Conservation (phyloP, 2,888 invertebrate genomes). For the Sesamia inferens region DNA sequence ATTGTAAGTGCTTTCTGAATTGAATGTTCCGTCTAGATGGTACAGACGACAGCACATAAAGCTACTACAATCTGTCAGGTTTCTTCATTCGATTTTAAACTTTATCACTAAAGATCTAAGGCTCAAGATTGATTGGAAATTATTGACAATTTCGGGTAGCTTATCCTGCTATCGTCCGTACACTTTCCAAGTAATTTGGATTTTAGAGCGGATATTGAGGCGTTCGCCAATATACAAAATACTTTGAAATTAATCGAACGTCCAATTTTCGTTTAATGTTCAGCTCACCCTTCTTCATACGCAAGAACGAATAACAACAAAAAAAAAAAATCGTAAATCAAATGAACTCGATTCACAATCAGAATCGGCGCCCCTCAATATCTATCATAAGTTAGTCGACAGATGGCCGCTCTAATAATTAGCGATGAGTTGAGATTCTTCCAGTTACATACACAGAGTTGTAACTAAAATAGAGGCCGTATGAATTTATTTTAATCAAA, state of each 20-base stretch:
- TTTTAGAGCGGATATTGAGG: too few species aligned
- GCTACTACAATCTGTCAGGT: too few species aligned
- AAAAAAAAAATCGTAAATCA: conserved; percentile 53
- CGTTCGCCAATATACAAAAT: too few species aligned
- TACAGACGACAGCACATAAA: too few species aligned
- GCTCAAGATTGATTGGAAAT: too few species aligned
- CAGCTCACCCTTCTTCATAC: conserved; percentile 33
- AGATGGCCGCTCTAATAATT: conserved; percentile 78
- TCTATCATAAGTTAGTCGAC: conserved; percentile 76
- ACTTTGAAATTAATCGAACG: not conserved
- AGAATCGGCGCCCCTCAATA: conserved; percentile 65
- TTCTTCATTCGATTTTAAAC: too few species aligned
- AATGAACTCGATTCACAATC: conserved; percentile 56
- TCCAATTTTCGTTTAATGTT: conserved; percentile 22
- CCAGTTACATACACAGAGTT: conserved; percentile 36
- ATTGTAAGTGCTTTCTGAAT: too few species aligned
- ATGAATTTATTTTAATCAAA: not conserved
- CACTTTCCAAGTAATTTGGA: too few species aligned
- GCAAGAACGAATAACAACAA: conserved; percentile 37
- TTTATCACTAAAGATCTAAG: too few species aligned
- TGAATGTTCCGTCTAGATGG: too few species aligned
- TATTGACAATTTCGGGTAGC: too few species aligned
- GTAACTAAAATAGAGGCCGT: conserved; percentile 7
- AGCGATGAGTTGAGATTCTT: conserved; percentile 48
- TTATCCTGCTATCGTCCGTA: too few species aligned